phyloP scores from a whole-genome alignment of 2,797 vertebrate genomes.

The Denticeps clupeoides region DNA sequence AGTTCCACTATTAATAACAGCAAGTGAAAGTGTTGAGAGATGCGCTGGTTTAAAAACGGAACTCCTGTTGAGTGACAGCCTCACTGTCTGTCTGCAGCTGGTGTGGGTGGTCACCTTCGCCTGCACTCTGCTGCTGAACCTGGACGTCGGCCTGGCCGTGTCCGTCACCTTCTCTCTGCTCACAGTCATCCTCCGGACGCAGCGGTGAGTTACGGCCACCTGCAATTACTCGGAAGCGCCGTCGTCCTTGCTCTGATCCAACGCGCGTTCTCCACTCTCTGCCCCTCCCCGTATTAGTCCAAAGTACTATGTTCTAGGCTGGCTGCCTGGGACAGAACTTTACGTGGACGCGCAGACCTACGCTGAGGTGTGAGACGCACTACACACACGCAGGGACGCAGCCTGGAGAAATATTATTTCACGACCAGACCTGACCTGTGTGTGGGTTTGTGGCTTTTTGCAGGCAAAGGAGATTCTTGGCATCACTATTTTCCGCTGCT shows the following conservation, averaged over 20 bases:
- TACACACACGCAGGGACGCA: neutral
- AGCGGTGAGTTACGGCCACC: slow-evolving; percentile 47
- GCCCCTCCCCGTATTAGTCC: slow-evolving; percentile 40
- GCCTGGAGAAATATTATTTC: too few species aligned
- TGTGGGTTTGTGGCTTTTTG: slow-evolving; percentile 18
- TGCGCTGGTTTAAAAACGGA: too few species aligned
- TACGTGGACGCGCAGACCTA: slow-evolving; percentile 56
- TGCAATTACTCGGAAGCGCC: too few species aligned
- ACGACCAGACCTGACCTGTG: too few species aligned
- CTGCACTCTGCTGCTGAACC: slow-evolving; percentile 71
- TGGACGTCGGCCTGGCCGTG: slow-evolving; percentile 76
- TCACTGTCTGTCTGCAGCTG: slow-evolving; percentile 46
- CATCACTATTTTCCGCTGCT: slow-evolving; percentile 83
- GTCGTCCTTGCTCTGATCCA: too few species aligned
- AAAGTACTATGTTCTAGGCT: slow-evolving; percentile 54
- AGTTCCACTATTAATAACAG: too few species aligned
- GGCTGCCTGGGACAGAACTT: slow-evolving; percentile 47
- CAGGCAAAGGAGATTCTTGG: slow-evolving; percentile 63
- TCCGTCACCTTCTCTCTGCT: slow-evolving; percentile 74
- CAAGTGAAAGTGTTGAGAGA: too few species aligned
- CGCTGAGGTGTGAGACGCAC: slow-evolving; percentile 46
- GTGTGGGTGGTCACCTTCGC: slow-evolving; percentile 82
- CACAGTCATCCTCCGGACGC: slow-evolving; percentile 77
- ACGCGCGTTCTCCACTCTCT: too few species aligned
- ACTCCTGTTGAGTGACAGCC: neutral